Base-by-base conservation (phyloP, 2,888 invertebrate species). In the Belgica antarctica region DNA sequence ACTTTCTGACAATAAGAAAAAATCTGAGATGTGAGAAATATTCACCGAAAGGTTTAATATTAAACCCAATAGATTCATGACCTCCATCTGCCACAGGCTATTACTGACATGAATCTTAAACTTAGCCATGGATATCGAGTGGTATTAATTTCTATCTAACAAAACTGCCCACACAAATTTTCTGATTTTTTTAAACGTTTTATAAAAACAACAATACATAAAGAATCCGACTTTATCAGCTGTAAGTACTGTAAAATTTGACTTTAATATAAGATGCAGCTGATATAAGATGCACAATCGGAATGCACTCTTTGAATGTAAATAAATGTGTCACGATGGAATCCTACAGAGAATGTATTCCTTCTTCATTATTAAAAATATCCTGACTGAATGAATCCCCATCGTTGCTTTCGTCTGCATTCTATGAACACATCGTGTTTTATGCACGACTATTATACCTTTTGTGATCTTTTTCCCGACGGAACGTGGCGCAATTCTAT, bases 351-450 rank as follows among this genome's bases (percentile, higher is more conserved):
- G 41, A 41, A 41, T 22, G 22, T 8, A 7, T 52, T 19, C 22
- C 22, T 52, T 17, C 17, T 22, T 52, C 22, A 52, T 52, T 52
- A 41, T 41, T 41, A 12, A 52, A 52, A 52, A 52, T 52, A 52
- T 52, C 52, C 8, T 22, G 22, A 52, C 52, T 52, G 52, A 52
- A 52, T 52, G 52, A 52, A 22, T 52, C 22, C 22, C 52, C 52
- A 19, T 52, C 52, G 52, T 22, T 52, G 52, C 22, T 22, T 5
- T 17, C 3, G 8, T 52, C 52, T 7, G 19, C 22, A 52, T 41
- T 41, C 41, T 15, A 10, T 41, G 52, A 52, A 52, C 22, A 41
- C n/a, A 22, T 17, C 52, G 22, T 22, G 17, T 22, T 52, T 52
- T 52, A 52, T 52, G 41, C 22, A 12, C 52, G 22, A 22, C 52